Base-by-base conservation (phyloP, 1,140 invertebrate species). In the Ceratosolen fusciceps region DNA sequence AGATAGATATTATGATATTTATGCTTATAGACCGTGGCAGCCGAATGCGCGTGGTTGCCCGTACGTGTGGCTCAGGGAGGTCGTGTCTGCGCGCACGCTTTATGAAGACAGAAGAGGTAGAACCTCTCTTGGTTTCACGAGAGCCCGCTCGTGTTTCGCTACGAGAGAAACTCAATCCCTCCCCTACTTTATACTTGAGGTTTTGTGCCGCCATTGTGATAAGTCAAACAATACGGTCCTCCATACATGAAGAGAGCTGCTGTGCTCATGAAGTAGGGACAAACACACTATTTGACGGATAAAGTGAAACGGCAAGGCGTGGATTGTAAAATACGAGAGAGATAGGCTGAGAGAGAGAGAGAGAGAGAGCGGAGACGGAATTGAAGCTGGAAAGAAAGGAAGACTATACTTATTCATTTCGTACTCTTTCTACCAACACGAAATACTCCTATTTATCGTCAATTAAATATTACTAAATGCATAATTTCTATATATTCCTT, bases 161-260 rank as follows among this genome's bases (percentile, higher is more conserved):
- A 74, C 49, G 84, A 85, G 85, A 83, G 80, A 80, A 86, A 84
- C 88, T 89, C 88, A 85, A 89, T 88, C 37, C 37, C 65, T 21
- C 67, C 24, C 65, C 52, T n/a, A 19, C 1, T 68, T 83, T 82
- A 80, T 67, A 83, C 78, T 85, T 82, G 79, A 84, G 83, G 84
- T 88, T 88, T 88, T 86, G 85, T 84, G 83, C 82, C 73, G 62
- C 85, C 83, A 89, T 89, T 88, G 88, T 88, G 85, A 88, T 85
- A 87, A 87, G 82, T 87, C 84, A 84, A 88, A 88, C 88, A 88
- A 88, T 88, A 84, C 84, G 77, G 72, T 74, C 77, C 82, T 83
- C 79, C 81, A 77, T 81, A 78, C 37, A 31, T 2, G 34, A 65
- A 21, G 5, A 9, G 19, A 65, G 31, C 37, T 37, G 34, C 60